Conservation (phyloP, 1,140 invertebrate species). For the honey bee (Apis mellifera) region DNA sequence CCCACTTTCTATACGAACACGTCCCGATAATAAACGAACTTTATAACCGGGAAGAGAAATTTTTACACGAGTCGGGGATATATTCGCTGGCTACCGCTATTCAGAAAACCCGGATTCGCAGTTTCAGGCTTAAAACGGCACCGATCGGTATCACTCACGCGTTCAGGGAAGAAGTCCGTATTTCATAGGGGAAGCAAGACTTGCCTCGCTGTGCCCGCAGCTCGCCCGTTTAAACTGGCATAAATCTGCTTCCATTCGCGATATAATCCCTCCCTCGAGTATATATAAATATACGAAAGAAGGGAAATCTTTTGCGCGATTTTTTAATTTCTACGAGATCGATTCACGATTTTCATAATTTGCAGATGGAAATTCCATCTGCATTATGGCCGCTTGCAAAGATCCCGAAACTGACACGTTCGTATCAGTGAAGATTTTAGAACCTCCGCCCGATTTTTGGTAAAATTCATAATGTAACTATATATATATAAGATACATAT, state of each 20-base stretch:
- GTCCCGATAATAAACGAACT: too few species aligned
- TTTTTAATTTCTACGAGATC: slow-evolving; percentile 3
- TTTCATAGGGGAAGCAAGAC: slow-evolving; percentile 62
- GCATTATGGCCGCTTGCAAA: too few species aligned
- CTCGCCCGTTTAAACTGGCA: slow-evolving; percentile 66
- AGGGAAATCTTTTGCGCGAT: not conserved
- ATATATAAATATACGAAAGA: not conserved
- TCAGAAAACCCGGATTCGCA: slow-evolving; percentile 1
- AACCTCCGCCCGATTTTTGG: too few species aligned
- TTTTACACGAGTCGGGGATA: too few species aligned
- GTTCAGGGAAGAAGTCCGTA: slow-evolving; percentile 48
- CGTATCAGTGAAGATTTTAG: too few species aligned
- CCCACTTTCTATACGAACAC: too few species aligned
- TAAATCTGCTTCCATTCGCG: slow-evolving; percentile 66
- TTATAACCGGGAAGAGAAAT: not conserved
- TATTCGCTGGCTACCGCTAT: too few species aligned
- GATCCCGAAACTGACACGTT: too few species aligned
- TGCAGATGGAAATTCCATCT: too few species aligned
- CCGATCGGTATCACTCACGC: slow-evolving; percentile 23
- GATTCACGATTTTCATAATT: too few species aligned
- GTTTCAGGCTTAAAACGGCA: slow-evolving; percentile 43
- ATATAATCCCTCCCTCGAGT: slow-evolving; percentile 42
- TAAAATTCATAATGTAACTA: too few species aligned
- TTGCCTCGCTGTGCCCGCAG: slow-evolving; percentile 51
- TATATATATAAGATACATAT: too few species aligned